phyloP scores from a whole-genome alignment of 2,888 invertebrate species.

The Torymus aiolomorphi region DNA sequence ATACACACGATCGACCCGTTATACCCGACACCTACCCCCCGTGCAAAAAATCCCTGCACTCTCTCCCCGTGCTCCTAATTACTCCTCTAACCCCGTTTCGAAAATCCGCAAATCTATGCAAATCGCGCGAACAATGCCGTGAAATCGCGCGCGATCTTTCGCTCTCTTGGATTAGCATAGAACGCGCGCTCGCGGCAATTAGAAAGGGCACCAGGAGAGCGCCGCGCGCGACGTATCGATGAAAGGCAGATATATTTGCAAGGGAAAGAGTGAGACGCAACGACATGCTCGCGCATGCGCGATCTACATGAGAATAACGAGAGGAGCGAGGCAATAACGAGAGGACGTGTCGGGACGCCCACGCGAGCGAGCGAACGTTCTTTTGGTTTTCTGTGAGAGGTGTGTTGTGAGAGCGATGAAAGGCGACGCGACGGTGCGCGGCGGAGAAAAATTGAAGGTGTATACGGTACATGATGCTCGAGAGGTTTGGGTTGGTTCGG shows the following conservation, averaged over 20 bases:
- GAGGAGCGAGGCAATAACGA: slow-evolving; percentile 38
- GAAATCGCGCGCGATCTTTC: background rate
- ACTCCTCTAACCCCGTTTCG: slow-evolving; percentile 10
- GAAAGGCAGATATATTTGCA: slow-evolving; percentile 22
- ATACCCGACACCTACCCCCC: too few species aligned
- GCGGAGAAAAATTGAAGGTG: too few species aligned
- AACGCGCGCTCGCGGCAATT: slow-evolving; percentile 46
- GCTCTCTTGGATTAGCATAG: slow-evolving; percentile 34
- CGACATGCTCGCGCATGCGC: slow-evolving; percentile 24
- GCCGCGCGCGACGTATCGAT: too few species aligned
- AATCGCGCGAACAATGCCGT: slow-evolving; percentile 27
- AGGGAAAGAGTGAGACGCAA: slow-evolving; percentile 50
- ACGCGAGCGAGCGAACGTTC: slow-evolving; percentile 14
- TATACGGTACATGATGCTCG: too few species aligned
- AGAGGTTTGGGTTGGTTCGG: too few species aligned
- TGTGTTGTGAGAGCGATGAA: too few species aligned
- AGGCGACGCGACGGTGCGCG: too few species aligned
- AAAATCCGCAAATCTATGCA: slow-evolving; percentile 20
- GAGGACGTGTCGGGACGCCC: slow-evolving; percentile 41
- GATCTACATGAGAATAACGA: slow-evolving; percentile 56
- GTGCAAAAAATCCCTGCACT: too few species aligned
- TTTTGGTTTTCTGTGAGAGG: too few species aligned
- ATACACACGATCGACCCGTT: too few species aligned
- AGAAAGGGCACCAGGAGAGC: slow-evolving; percentile 14
- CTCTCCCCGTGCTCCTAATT: too few species aligned